These are phyloP conservation scores for Ivindomyrus marchei DNA, from an alignment of 2,113 vertebrate genomes.

Conservation along the genomic window DNA sequence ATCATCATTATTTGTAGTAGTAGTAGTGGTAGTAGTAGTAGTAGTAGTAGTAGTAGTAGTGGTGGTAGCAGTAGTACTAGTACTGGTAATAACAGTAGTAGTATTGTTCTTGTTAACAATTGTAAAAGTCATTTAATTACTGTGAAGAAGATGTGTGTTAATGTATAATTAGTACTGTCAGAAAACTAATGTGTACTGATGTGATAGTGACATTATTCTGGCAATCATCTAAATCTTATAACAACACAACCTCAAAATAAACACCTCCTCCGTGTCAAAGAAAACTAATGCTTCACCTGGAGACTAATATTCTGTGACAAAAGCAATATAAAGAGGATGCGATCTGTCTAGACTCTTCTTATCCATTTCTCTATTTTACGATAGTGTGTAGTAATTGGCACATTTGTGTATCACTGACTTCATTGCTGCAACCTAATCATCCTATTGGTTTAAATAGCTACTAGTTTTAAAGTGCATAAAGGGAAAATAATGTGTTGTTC, in stretches of 20 bases:
- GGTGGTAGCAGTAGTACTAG: not conserved
- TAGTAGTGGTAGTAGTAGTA: not conserved
- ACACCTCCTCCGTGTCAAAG: not conserved
- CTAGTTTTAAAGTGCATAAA: not conserved
- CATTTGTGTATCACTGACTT: not conserved
- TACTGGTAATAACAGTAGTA: not conserved
- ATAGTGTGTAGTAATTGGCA: not conserved
- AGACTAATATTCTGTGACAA: not conserved
- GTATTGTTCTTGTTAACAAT: not conserved
- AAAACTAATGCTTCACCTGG: not conserved
- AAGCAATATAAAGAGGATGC: not conserved
- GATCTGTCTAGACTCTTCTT: not conserved
- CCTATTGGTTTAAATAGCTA: not conserved
- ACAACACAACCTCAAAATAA: not conserved
- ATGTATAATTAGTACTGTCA: not conserved
- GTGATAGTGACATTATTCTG: not conserved
- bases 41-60: not conserved
- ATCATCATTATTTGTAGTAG: not conserved
- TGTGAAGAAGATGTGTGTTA: not conserved
- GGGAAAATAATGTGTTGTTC: not conserved
- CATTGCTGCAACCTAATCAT: not conserved
- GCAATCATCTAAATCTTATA: not conserved
- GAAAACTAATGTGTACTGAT: not conserved
- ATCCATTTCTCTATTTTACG: not conserved
- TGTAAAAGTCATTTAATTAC: not conserved